Conservation (phyloP, 2,888 invertebrate species). For the Sarcophaga subvicina region DNA sequence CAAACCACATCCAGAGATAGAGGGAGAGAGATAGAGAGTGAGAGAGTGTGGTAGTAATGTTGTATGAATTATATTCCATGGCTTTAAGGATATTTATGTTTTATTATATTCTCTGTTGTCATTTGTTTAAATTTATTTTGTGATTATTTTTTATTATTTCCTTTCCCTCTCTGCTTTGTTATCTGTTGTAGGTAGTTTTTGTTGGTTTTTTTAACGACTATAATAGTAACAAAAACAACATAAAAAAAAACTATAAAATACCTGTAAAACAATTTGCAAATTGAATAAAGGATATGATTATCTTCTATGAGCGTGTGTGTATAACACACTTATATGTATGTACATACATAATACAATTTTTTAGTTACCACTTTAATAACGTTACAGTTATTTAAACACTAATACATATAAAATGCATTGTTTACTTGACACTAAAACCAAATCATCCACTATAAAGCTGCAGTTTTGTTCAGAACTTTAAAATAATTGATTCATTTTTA, state of each 20-base stretch:
- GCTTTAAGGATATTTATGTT: conserved; percentile 49
- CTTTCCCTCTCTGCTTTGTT: background rate
- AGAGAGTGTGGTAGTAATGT: too few species aligned
- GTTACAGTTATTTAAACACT: conserved; percentile 14
- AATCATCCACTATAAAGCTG: background rate
- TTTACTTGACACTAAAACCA: background rate
- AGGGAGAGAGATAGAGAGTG: too few species aligned
- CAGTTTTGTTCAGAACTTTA: background rate
- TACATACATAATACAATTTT: background rate
- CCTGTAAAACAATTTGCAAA: conserved; percentile 61
- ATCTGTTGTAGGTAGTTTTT: background rate
- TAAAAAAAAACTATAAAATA: conserved; percentile 15
- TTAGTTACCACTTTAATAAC: background rate
- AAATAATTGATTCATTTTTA: background rate
- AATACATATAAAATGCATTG: background rate
- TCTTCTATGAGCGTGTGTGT: background rate
- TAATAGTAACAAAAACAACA: background rate
- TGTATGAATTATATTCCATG: background rate
- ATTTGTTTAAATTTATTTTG: conserved; percentile 56
- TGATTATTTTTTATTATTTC: conserved; percentile 19
- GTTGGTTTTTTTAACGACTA: too few species aligned
- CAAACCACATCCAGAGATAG: too few species aligned
- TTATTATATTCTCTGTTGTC: conserved; percentile 45
- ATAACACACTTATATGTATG: background rate
- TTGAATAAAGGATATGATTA: conserved; percentile 49